Percentiles rank a stretch among this genome's conserved stretches.
Conservation (phyloP, 2,888 invertebrate genomes). For the Trissolcus brochymenae region DNA sequence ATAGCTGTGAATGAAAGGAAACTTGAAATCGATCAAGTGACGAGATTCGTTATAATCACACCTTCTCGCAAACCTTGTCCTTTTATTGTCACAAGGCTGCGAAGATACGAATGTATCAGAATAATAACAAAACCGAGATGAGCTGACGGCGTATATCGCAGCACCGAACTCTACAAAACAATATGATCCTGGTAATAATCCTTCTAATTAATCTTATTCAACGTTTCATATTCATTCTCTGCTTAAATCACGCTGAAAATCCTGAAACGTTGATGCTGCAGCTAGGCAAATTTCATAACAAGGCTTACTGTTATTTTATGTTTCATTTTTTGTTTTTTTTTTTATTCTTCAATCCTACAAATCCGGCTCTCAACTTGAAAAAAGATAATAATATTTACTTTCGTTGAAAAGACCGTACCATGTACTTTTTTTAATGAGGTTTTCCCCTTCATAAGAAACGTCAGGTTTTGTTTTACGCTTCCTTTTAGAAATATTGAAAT, state of each 20-base stretch:
- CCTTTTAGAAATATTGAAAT: no score
- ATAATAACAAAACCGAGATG: neutral
- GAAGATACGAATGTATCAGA: constrained; percentile 1
- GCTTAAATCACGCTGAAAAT: constrained; percentile 24
- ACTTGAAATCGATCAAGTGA: neutral
- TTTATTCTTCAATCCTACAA: neutral
- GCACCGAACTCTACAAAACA: constrained; percentile 8
- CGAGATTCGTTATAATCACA: neutral
- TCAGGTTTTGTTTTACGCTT: no score
- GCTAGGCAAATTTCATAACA: neutral
- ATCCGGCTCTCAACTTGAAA: constrained; percentile 7
- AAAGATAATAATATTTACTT: constrained; percentile 11
- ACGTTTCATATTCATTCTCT: constrained; percentile 9
- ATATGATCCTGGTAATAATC: constrained; percentile 20
- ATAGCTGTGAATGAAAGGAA: no score
- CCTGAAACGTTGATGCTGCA: constrained; percentile 5
- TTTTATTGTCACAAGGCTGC: constrained; percentile 9
- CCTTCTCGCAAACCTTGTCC: constrained; percentile 1
- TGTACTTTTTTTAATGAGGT: no score
- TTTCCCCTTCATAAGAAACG: no score
- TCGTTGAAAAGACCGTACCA: neutral
- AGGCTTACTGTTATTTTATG: neutral
- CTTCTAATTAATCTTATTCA: constrained; percentile 31
- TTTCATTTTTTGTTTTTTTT: neutral
- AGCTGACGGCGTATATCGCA: neutral